phyloP scores from a whole-genome alignment of 2,888 invertebrate species.

The Leucoptera coffeella region DNA sequence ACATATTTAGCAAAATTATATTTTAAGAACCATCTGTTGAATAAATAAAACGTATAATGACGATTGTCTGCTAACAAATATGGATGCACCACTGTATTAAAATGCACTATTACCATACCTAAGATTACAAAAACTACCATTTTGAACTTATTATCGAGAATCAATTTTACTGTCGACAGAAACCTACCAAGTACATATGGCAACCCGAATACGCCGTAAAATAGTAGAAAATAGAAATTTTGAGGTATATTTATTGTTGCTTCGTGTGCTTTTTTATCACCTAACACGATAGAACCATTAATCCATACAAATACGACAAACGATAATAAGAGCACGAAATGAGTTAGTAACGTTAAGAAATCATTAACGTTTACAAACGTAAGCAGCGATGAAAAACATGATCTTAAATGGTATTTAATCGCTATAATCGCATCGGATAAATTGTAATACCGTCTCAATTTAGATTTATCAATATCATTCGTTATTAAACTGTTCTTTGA shows the following conservation, averaged over 20 bases:
- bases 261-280: slow-evolving; percentile 84
- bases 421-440: slow-evolving; percentile 19
- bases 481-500: slow-evolving; percentile 16
- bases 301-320: slow-evolving; percentile 66
- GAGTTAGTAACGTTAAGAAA: slow-evolving; percentile 20
- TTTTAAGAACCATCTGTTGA: slow-evolving; percentile 77
- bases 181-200: slow-evolving; percentile 53
- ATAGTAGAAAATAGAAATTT: slow-evolving; percentile 76
- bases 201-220: slow-evolving; percentile 60
- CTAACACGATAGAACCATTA: slow-evolving; percentile 88
- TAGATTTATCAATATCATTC: slow-evolving; percentile 20
- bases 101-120: slow-evolving; percentile 49
- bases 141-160: slow-evolving; percentile 26
- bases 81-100: slow-evolving; percentile 81
- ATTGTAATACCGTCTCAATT: slow-evolving; percentile 24
- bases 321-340: slow-evolving; percentile 34
- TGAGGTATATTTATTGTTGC: slow-evolving; percentile 81
- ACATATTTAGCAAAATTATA: slow-evolving; percentile 61
- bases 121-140: slow-evolving; percentile 20
- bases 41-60: slow-evolving; percentile 93
- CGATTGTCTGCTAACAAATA: slow-evolving; percentile 94
- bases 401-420: slow-evolving; percentile 19
- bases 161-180: slow-evolving; percentile 30
- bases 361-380: slow-evolving; percentile 18
- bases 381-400: slow-evolving; percentile 16